These are phyloP conservation scores for Ciconia stormi DNA, from an alignment of 2,113 vertebrate species.

Conservation along the genomic window DNA sequence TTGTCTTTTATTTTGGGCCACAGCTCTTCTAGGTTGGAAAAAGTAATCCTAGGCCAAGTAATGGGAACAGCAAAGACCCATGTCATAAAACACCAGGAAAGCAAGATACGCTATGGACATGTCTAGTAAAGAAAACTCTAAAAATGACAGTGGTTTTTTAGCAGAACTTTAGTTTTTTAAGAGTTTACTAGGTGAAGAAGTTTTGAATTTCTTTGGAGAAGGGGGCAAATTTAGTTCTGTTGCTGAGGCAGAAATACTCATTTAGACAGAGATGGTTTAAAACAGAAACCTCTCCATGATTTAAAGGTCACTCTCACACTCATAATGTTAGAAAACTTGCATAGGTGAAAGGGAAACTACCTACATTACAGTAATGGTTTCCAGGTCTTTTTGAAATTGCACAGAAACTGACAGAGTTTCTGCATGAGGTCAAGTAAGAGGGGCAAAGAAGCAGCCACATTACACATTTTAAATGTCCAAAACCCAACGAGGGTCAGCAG, in stretches of 20 bases:
- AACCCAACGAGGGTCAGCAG: background rate
- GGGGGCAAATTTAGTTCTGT: background rate
- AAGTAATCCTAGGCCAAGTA: background rate
- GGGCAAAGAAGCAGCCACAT: background rate
- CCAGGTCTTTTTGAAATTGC: background rate
- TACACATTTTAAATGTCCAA: background rate
- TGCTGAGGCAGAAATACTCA: background rate
- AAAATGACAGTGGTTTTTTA: background rate
- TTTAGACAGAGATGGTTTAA: background rate
- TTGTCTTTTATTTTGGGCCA: background rate
- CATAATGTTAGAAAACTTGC: background rate
- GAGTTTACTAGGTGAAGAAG: background rate
- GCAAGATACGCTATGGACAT: background rate
- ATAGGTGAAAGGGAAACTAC: background rate
- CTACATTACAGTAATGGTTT: background rate
- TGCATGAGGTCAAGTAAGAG: background rate
- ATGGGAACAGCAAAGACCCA: background rate
- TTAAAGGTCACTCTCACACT: constrained; percentile 19
- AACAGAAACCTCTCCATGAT: background rate
- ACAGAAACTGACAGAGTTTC: background rate
- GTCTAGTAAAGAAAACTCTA: background rate
- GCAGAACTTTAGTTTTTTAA: background rate
- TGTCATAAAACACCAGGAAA: background rate
- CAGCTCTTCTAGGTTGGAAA: background rate
- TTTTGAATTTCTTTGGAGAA: background rate